phyloP scores from a whole-genome alignment of 2,797 vertebrate genomes.

The Rousettus madagascariensis region DNA sequence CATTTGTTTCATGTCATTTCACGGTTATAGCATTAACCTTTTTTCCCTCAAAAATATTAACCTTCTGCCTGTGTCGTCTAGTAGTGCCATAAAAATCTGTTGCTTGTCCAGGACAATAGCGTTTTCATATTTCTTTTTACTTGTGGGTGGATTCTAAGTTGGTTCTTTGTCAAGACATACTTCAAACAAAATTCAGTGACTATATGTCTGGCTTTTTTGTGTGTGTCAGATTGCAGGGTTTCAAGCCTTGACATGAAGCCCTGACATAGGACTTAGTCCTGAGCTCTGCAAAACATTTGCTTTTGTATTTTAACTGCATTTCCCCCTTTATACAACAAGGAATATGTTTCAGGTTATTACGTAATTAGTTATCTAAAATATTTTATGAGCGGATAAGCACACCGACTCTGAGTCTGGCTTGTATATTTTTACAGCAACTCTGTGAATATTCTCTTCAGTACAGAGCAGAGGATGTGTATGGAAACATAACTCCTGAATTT shows the following conservation, averaged over 20 bases:
- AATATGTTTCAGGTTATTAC: slow-evolving; percentile 61
- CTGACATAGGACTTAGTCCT: neutral
- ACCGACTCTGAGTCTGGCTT: slow-evolving; percentile 42
- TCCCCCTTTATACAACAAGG: slow-evolving; percentile 60
- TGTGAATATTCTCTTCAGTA: slow-evolving; percentile 70
- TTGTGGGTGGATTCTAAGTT: slow-evolving; percentile 73
- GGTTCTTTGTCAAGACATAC: slow-evolving; percentile 64
- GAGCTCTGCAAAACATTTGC: slow-evolving; percentile 65
- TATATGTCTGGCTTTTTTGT: slow-evolving; percentile 68
- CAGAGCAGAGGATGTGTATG: slow-evolving; percentile 30
- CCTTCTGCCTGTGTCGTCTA: slow-evolving; percentile 78
- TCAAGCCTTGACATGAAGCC: slow-evolving; percentile 65
- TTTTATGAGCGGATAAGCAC: slow-evolving; percentile 71
- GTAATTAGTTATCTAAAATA: slow-evolving; percentile 69
- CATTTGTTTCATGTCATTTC: slow-evolving; percentile 64
- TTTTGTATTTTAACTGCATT: slow-evolving; percentile 1
- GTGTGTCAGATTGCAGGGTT: slow-evolving; percentile 68
- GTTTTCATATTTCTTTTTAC: slow-evolving; percentile 79
- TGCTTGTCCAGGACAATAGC: slow-evolving; percentile 73
- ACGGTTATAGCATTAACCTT: slow-evolving; percentile 51
- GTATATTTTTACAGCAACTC: slow-evolving; percentile 69
- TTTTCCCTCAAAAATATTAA: slow-evolving; percentile 75
- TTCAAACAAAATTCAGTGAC: slow-evolving; percentile 76
- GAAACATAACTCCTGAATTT: slow-evolving; percentile 80
- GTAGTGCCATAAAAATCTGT: slow-evolving; percentile 83